These are phyloP conservation scores for Erythrocercus mccallii DNA, from an alignment of 2,113 vertebrate genomes.

Conservation along the genomic window DNA sequence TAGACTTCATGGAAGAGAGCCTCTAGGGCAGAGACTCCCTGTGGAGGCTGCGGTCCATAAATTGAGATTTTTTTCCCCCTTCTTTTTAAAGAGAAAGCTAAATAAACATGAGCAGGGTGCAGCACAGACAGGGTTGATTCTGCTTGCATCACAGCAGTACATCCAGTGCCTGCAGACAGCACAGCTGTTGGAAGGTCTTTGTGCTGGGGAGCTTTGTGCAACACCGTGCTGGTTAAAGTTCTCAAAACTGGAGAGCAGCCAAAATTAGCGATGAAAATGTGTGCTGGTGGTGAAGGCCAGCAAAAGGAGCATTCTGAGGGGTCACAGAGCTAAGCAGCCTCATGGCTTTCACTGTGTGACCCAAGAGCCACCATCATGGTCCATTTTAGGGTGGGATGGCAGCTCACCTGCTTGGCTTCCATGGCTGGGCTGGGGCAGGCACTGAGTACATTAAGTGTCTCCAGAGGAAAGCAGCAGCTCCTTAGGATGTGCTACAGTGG, in stretches of 20 bases:
- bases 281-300: neutral
- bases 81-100: neutral
- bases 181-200: neutral
- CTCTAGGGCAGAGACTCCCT: neutral
- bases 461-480: neutral
- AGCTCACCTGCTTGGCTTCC: neutral
- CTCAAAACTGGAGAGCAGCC: neutral
- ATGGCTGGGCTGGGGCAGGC: neutral
- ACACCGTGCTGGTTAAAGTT: neutral
- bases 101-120: neutral
- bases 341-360: neutral
- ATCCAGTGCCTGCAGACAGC: neutral
- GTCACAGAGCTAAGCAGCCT: neutral
- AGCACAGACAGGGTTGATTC: neutral
- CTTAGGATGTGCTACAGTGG: neutral
- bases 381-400: neutral
- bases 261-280: neutral
- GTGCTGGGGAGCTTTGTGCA: neutral
- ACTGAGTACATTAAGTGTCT: accelerated
- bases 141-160: neutral
- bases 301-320: neutral
- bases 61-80: neutral
- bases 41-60: neutral
- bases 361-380: neutral
- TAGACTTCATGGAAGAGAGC: neutral